Conservation (phyloP, 2,113 vertebrate species). For the Laticauda laticaudata region DNA sequence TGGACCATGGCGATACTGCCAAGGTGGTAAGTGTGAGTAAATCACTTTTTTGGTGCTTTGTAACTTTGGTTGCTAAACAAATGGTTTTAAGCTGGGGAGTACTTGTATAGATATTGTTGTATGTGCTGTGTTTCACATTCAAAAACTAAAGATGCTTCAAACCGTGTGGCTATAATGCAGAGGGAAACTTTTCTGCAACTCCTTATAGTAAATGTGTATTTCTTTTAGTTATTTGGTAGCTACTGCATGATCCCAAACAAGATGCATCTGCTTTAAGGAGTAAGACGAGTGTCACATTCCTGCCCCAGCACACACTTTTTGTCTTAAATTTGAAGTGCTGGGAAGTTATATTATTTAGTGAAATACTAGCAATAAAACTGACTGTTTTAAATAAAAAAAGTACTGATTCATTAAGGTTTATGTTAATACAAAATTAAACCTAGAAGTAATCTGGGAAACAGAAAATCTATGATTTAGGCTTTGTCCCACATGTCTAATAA, state of each 20-base stretch:
- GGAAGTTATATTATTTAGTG: neutral
- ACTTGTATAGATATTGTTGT: neutral
- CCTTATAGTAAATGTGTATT: neutral
- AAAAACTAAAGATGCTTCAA: neutral
- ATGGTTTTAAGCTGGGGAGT: neutral
- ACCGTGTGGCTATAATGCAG: neutral
- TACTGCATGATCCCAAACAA: neutral
- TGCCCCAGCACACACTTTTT: neutral
- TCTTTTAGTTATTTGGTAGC: neutral
- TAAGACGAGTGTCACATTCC: neutral
- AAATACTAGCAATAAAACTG: neutral
- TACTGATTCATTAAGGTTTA: neutral
- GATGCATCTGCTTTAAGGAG: neutral
- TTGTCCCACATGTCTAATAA: neutral
- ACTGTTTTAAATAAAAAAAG: neutral
- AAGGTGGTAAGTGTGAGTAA: neutral
- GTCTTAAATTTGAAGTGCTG: neutral
- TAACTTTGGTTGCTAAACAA: neutral
- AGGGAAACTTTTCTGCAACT: neutral
- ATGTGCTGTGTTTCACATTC: neutral
- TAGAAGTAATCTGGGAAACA: neutral
- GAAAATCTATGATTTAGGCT: neutral
- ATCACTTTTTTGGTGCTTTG: neutral
- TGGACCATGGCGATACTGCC: neutral
- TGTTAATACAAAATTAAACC: neutral